These are phyloP conservation scores for Crotalus helleri DNA, from an alignment of 2,113 vertebrate species.

Conservation along the genomic window DNA sequence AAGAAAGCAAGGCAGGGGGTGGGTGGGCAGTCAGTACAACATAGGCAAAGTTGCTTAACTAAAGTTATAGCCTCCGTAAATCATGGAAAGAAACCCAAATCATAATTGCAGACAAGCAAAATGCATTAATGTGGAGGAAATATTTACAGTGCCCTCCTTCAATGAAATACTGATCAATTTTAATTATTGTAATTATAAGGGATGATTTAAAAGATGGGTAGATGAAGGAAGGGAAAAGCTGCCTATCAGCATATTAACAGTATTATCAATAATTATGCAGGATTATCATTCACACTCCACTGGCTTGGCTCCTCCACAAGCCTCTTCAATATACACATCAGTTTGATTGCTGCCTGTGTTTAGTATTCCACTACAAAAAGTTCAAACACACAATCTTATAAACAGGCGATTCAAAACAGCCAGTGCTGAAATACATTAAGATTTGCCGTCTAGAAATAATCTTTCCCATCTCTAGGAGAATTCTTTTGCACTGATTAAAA, in stretches of 20 bases:
- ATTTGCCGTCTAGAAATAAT: neutral
- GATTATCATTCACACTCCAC: neutral
- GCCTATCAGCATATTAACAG: slow-evolving; percentile 5
- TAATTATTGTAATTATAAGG: neutral
- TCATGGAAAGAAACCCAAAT: slow-evolving; percentile 45
- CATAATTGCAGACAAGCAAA: slow-evolving; percentile 41
- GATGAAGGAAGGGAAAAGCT: neutral
- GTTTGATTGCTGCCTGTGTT: neutral
- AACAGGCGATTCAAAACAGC: neutral
- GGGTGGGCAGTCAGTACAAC: neutral
- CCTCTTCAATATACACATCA: neutral
- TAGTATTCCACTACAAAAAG: neutral
- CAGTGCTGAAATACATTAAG: neutral
- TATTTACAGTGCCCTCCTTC: slow-evolving; percentile 44
- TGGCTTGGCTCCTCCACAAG: neutral
- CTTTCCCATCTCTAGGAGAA: neutral
- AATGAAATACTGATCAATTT: slow-evolving; percentile 40
- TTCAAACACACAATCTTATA: neutral
- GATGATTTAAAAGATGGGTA: slow-evolving; percentile 24
- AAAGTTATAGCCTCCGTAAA: slow-evolving; percentile 50
- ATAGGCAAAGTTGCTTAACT: slow-evolving; percentile 15
- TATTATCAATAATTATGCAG: slow-evolving; percentile 1
- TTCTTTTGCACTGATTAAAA: neutral
- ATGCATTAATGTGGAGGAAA: slow-evolving; percentile 19
- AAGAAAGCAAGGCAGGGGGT: neutral